Base-by-base conservation (phyloP, 2,113 vertebrate species). In the Syrrhaptes paradoxus region DNA sequence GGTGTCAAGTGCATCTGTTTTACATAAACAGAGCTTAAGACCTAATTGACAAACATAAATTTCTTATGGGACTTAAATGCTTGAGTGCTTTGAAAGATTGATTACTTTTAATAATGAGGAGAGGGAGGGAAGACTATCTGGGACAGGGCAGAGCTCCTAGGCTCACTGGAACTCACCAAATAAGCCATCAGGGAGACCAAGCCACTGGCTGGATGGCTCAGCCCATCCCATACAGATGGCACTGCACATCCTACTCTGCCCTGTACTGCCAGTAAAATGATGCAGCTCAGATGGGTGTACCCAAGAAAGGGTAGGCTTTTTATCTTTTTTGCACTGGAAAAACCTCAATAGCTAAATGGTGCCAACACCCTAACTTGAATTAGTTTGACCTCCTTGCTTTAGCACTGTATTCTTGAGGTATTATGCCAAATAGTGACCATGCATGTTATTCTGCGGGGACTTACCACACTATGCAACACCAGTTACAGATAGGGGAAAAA, bases 161-260 rank as follows among this genome's bases (percentile, higher is more conserved):
- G 29, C 43, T 76, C 24, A 55, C 16, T 58, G 32, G 38, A 14
- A 41, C 38, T 41, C 38, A 41, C 13, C 49, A 87, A 34, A 43
- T 11, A 55, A 76, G 68, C 36, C 38, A 36, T 1, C 4, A 10
- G 38, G 0, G 0, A 90, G 38, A 52, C 2, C 3, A 41, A 77
- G 55, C 14, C 36, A 20, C 29, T 24, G 58, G 54, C 24, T 80
- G 58, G 15, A 17, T 45, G 26, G 19, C 17, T 67, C 29, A 89
- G 61, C 28, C 29, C 41, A 79, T 5, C 15, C 46, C 62, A 10
- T 18, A 11, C 0, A 6, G 36, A 38, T 6, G 20, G 31, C 20
- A 32, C 43, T 15, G 70, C 25, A 32, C 43, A 57, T 45, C 43
- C 36, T 45, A 15, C 29, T n/a, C 32, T 25, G 48, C 3, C 6